phyloP scores from a whole-genome alignment of 1,140 invertebrate species.

The Diorhabda elongata region DNA sequence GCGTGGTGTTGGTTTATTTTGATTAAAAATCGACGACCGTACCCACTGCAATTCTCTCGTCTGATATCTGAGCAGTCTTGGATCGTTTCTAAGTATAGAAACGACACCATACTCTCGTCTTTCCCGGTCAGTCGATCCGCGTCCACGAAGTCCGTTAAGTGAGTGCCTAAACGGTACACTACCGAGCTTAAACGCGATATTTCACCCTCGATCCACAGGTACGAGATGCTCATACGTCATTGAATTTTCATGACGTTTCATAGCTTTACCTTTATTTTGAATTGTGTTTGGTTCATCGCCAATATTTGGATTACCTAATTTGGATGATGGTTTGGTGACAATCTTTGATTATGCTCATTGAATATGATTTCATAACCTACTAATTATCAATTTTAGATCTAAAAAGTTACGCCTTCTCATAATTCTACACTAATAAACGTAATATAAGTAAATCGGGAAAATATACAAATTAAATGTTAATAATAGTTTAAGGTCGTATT shows the following conservation, averaged over 20 bases:
- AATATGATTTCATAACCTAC: too few relatives aligned
- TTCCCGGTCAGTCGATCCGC: constrained; percentile 37
- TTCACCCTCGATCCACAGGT: constrained; percentile 43
- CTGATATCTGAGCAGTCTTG: constrained; percentile 30
- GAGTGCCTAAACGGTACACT: constrained; percentile 29
- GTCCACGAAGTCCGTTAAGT: constrained; percentile 36
- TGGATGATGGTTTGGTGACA: constrained; percentile 1
- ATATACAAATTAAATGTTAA: too few relatives aligned
- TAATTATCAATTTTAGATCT: too few relatives aligned
- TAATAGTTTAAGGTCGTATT: too few relatives aligned
- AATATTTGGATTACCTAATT: constrained; percentile 5
- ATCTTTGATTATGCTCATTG: neutral
- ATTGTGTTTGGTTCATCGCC: constrained; percentile 5
- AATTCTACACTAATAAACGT: too few relatives aligned
- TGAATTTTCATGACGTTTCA: constrained; percentile 7
- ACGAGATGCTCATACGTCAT: constrained; percentile 24
- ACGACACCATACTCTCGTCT: constrained; percentile 17
- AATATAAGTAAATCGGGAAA: too few relatives aligned
- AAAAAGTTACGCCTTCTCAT: too few relatives aligned
- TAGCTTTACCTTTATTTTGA: neutral
- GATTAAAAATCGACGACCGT: neutral
- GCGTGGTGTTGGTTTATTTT: neutral
- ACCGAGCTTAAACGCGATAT: constrained; percentile 33
- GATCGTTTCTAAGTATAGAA: constrained; percentile 36
- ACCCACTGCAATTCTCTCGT: constrained; percentile 20